A percentile compares a stretch with the other conserved stretches of the same genome.
Evolutionary conservation across 2,113 vertebrate genomes (phyloP).

Genomic region (Sylvilagus bachmani): DNA sequence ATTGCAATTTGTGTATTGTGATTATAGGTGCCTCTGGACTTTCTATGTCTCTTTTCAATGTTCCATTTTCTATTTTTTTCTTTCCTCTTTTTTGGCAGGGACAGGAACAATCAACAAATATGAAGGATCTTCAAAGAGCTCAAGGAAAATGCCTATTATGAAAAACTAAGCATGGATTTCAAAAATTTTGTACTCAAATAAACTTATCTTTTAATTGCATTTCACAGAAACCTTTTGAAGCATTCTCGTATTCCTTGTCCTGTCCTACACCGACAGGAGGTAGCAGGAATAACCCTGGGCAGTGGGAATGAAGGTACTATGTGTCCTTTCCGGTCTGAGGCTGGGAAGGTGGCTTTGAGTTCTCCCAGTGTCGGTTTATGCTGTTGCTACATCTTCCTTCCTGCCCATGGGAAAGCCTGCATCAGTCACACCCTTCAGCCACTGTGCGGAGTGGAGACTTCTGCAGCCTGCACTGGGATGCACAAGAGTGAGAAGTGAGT

Average conservation of each 20-base stretch:
- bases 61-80: background rate
- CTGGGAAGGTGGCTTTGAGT: conserved; percentile 12
- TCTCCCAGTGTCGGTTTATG: background rate
- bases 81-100: background rate
- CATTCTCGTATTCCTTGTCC: background rate
- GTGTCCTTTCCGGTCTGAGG: background rate
- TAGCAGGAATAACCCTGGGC: background rate
- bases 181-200: no score
- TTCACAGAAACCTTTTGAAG: no score
- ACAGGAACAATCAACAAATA: background rate
- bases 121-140: no score
- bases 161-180: no score
- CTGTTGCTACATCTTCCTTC: background rate
- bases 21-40: background rate
- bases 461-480: background rate
- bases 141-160: no score
- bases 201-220: no score
- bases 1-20: background rate
- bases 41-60: conserved; percentile 17
- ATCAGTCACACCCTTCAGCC: background rate
- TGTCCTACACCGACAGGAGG: background rate
- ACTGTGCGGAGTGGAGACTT: background rate
- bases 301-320: background rate
- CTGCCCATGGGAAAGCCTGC: background rate
- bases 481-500: background rate